Percentiles rank a stretch among this genome's conserved stretches.
phyloP scores from a whole-genome alignment of 2,113 vertebrate genomes.

The Thermophis baileyi region DNA sequence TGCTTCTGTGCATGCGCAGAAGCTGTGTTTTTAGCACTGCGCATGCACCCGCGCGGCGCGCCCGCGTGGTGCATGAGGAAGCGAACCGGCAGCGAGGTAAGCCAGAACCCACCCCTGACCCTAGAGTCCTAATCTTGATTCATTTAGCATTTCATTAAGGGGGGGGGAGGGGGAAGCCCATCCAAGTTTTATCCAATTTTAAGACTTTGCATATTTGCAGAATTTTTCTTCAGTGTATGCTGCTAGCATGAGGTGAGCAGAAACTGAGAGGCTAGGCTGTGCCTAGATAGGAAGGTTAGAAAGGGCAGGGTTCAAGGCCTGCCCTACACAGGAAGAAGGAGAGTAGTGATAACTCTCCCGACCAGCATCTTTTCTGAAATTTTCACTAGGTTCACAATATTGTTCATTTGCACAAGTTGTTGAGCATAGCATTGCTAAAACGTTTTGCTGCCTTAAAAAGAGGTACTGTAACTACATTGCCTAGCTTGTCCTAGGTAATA shows the following conservation, averaged over 20 bases:
- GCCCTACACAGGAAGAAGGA: neutral
- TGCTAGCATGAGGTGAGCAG: neutral
- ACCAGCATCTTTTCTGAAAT: neutral
- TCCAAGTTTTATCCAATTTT: neutral
- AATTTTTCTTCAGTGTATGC: neutral
- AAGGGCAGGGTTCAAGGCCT: neutral
- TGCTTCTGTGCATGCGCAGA: too few species aligned
- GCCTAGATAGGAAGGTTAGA: neutral
- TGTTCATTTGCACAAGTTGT: neutral
- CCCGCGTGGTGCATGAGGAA: too few species aligned
- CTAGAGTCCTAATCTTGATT: neutral
- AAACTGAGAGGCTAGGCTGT: neutral
- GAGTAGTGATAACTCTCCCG: neutral
- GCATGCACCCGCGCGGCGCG: too few species aligned
- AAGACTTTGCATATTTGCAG: neutral
- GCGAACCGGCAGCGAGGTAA: too few species aligned
- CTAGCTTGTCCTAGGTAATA: conserved; percentile 14
- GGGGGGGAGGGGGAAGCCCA: neutral
- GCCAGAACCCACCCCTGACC: too few species aligned
- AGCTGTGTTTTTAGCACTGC: too few species aligned
- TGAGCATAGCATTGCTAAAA: neutral
- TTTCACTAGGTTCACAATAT: neutral
- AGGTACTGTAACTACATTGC: neutral
- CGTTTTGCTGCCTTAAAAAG: neutral
- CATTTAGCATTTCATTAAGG: neutral